phyloP scores from a whole-genome alignment of 2,797 vertebrate species.

The Pangasius macronema region DNA sequence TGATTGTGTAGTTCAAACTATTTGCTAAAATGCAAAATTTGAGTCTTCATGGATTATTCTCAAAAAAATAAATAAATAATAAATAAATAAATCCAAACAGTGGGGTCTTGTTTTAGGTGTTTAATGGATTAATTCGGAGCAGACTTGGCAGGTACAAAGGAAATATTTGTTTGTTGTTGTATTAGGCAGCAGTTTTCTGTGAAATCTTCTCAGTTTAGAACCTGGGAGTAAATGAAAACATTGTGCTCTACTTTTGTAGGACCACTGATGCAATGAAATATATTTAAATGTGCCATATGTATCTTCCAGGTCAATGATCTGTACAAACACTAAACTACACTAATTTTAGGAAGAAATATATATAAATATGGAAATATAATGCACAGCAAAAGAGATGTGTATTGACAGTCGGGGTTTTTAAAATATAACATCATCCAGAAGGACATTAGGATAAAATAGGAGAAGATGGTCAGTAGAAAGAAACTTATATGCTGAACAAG shows the following conservation, averaged over 20 bases:
- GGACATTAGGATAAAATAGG: neutral
- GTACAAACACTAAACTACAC: neutral
- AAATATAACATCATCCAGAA: neutral
- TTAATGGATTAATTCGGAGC: conserved; percentile 25
- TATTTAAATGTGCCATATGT: neutral
- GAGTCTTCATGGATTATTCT: neutral
- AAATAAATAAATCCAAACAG: neutral
- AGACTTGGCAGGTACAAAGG: conserved; percentile 24
- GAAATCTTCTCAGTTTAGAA: conserved; percentile 16
- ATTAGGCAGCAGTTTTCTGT: conserved; percentile 21
- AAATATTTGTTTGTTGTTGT: conserved; percentile 27
- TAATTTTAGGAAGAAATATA: neutral
- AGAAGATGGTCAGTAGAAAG: neutral
- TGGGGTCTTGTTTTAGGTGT: conserved; percentile 16
- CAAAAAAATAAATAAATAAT: too few species aligned
- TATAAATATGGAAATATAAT: neutral
- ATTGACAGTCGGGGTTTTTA: neutral
- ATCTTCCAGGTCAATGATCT: neutral
- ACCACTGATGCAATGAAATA: conserved; percentile 16
- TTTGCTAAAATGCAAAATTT: neutral
- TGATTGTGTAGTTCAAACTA: neutral
- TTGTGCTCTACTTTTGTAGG: conserved; percentile 31
- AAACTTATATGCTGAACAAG: neutral
- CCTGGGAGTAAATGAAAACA: conserved; percentile 18
- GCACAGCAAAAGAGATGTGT: neutral